Evolutionary conservation across 2,113 vertebrate genomes (phyloP).

Genomic region (Daboia siamensis): DNA sequence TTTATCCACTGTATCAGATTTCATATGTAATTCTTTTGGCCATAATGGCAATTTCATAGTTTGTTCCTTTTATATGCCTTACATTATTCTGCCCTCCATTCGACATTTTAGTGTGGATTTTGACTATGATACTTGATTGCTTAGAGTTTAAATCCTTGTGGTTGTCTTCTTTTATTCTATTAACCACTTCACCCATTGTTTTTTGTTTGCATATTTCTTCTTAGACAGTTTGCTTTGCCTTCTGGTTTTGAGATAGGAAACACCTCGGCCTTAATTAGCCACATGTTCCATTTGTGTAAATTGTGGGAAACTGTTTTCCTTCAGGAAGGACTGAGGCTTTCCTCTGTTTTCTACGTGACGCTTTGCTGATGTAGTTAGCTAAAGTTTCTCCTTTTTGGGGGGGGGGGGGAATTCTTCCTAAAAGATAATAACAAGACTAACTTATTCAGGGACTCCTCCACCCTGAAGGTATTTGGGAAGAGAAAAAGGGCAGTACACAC

Average conservation of each 20-base stretch:
- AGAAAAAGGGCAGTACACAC: neutral
- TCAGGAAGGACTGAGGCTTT: constrained; percentile 45
- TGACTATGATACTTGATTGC: constrained; percentile 15
- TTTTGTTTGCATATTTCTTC: constrained; percentile 29
- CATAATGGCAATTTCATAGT: neutral
- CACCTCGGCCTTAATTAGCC: constrained; percentile 22
- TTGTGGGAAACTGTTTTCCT: constrained; percentile 51
- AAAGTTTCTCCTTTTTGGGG: neutral
- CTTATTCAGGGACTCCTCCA: neutral
- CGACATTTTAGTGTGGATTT: constrained; percentile 18
- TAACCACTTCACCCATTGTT: constrained; percentile 48
- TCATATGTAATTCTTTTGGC: neutral
- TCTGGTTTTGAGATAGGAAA: constrained; percentile 62
- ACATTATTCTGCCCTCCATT: neutral
- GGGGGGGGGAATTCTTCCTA: neutral
- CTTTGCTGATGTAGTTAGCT: constrained; percentile 8
- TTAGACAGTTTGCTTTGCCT: constrained; percentile 43
- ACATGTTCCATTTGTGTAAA: constrained; percentile 52
- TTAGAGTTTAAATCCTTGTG: neutral
- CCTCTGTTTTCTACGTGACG: neutral
- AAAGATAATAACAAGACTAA: neutral
- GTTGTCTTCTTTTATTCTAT: constrained; percentile 35
- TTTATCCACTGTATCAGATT: neutral
- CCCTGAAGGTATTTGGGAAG: neutral
- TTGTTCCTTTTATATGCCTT: constrained; percentile 35